A percentile compares a stretch with the other conserved stretches of the same genome.
Evolutionary conservation across 2,797 vertebrate species (phyloP).

Genomic region (Brachymystax lenok): DNA sequence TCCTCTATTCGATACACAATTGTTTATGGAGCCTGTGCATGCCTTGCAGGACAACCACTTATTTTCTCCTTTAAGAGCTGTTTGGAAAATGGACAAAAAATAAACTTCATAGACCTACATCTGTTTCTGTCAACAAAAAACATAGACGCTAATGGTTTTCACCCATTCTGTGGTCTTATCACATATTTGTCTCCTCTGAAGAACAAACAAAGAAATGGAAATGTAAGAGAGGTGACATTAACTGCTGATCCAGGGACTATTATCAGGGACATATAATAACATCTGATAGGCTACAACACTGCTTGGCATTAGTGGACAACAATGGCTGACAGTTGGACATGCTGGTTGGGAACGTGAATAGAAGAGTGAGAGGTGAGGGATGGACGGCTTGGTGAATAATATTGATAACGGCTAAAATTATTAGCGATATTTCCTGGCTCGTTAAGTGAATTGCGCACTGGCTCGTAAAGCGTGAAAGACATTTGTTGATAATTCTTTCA

Average conservation of each 20-base stretch:
- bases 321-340: conserved; percentile 43
- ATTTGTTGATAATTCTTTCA: conserved; percentile 77
- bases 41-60: conserved; percentile 13
- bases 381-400: conserved; percentile 49
- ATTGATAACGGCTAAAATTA: conserved; percentile 61
- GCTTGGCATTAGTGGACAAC: conserved; percentile 48
- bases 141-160: conserved; percentile 57
- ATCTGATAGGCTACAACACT: conserved; percentile 51
- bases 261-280: conserved; percentile 61
- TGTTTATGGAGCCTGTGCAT: conserved; percentile 64
- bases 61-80: conserved; percentile 49
- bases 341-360: not conserved
- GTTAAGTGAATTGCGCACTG: conserved; percentile 74
- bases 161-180: conserved; percentile 60
- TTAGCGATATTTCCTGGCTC: conserved; percentile 66
- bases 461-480: conserved; percentile 75
- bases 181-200: conserved; percentile 63
- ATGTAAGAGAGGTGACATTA: conserved; percentile 66
- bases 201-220: conserved; percentile 64
- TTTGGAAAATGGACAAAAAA: conserved; percentile 60
- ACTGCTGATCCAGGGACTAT: conserved; percentile 67
- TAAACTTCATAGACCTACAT: conserved; percentile 55
- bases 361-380: too few relatives aligned
- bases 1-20: conserved; percentile 64
- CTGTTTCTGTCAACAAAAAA: conserved; percentile 50